Percentiles rank a stretch among this genome's conserved stretches.
These are phyloP conservation scores for Flabesymbios commensalis DNA, from an alignment of 2,888 invertebrate species.

Conservation along the genomic window DNA sequence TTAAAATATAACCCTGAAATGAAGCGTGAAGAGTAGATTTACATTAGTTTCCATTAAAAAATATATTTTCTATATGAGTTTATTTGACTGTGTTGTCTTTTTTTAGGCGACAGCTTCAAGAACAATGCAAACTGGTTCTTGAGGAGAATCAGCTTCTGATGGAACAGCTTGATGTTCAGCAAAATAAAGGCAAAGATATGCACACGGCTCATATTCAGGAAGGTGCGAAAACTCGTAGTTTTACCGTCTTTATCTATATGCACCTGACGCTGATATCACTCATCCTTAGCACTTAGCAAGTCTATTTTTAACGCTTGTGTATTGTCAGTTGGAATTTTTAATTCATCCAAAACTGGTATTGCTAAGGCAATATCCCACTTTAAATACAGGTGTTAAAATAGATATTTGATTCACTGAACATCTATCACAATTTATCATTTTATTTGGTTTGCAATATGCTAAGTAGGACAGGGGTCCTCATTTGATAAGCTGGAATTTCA, in stretches of 20 bases:
- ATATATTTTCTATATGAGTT: not conserved
- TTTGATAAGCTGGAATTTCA: too few relatives aligned
- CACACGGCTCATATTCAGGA: constrained; percentile 52
- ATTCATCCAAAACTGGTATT: too few relatives aligned
- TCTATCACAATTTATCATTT: too few relatives aligned
- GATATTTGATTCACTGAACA: too few relatives aligned
- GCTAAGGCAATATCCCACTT: too few relatives aligned
- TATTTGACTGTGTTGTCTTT: not conserved
- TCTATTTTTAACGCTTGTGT: not conserved
- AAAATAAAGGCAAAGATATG: constrained; percentile 53
- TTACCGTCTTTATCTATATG: too few relatives aligned
- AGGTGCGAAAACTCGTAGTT: constrained; percentile 37
- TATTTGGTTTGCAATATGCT: too few relatives aligned
- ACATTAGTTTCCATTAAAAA: not conserved
- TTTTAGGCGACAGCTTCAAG: constrained; percentile 54
- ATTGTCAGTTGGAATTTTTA: not conserved
- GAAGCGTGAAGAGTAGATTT: not conserved
- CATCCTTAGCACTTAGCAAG: too few relatives aligned
- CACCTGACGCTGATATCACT: too few relatives aligned
- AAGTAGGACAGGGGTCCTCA: too few relatives aligned
- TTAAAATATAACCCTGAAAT: not conserved
- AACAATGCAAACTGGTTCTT: constrained; percentile 59
- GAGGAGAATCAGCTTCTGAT: constrained; percentile 61
- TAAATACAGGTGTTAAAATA: too few relatives aligned
- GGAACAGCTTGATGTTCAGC: constrained; percentile 57